Conservation (phyloP, 2,888 invertebrate genomes). For the Agrypnus murinus region DNA sequence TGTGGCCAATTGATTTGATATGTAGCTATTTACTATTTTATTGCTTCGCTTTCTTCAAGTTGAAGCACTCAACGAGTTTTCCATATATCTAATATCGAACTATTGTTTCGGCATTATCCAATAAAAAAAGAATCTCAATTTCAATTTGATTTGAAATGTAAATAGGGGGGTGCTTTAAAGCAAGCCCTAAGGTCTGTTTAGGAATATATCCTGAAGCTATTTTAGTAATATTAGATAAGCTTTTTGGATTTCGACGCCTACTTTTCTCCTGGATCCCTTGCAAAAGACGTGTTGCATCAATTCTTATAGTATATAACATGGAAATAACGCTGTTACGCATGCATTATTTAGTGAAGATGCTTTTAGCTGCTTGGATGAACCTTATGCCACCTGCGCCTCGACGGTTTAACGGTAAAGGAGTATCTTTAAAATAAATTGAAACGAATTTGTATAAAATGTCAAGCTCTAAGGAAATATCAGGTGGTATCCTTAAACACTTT, state of each 20-base stretch:
- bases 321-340: slow-evolving; percentile 65
- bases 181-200: slow-evolving; percentile 5
- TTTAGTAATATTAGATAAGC: slow-evolving; percentile 14
- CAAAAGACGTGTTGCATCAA: slow-evolving; percentile 37
- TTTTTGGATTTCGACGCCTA: background rate
- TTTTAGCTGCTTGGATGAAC: slow-evolving; percentile 65
- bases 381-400: slow-evolving; percentile 62
- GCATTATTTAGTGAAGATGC: slow-evolving; percentile 69
- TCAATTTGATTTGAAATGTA: slow-evolving; percentile 12
- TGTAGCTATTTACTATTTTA: slow-evolving; percentile 53
- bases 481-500: background rate
- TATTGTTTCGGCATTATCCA: slow-evolving; percentile 23
- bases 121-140: slow-evolving; percentile 9
- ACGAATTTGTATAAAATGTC: slow-evolving; percentile 13
- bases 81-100: background rate
- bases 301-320: slow-evolving; percentile 56
- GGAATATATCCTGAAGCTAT: background rate
- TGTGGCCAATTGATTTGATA: slow-evolving; percentile 65
- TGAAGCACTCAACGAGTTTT: slow-evolving; percentile 4
- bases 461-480: background rate
- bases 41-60: slow-evolving; percentile 27
- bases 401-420: slow-evolving; percentile 49
- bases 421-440: slow-evolving; percentile 28
- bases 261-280: background rate
- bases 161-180: background rate